These are phyloP conservation scores for Dromius quadrimaculatus DNA, from an alignment of 2,888 invertebrate genomes.

Conservation along the genomic window DNA sequence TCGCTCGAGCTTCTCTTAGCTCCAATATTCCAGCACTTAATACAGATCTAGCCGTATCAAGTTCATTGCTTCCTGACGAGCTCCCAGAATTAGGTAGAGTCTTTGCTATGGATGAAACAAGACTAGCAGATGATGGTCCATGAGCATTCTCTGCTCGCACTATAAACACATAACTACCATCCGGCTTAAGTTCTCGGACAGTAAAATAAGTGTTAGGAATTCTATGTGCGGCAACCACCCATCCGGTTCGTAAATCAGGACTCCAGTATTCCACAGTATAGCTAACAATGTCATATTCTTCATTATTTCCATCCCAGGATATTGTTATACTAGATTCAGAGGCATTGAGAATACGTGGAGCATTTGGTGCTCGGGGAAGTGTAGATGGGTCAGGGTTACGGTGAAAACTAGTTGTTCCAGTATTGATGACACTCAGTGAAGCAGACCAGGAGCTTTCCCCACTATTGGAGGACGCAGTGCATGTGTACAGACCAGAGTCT, in stretches of 20 bases:
- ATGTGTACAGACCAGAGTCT: conserved; percentile 85
- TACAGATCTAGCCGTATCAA: conserved; percentile 82
- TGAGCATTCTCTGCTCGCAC: conserved; percentile 88
- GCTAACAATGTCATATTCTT: conserved; percentile 68
- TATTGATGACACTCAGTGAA: conserved; percentile 73
- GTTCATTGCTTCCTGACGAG: conserved; percentile 77
- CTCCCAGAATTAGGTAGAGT: conserved; percentile 76
- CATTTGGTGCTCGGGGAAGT: conserved; percentile 80
- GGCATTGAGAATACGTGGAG: conserved; percentile 76
- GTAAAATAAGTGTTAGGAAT: conserved; percentile 78
- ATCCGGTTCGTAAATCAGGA: conserved; percentile 82
- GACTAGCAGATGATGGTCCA: conserved; percentile 86
- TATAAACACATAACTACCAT: conserved; percentile 86
- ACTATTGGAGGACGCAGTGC: conserved; percentile 85
- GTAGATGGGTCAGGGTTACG: conserved; percentile 79
- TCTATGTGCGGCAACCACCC: conserved; percentile 78
- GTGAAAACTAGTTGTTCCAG: conserved; percentile 73
- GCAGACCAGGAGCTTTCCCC: conserved; percentile 89
- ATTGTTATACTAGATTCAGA: conserved; percentile 75
- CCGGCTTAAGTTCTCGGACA: conserved; percentile 80
- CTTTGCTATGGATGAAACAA: conserved; percentile 77
- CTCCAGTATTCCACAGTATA: conserved; percentile 85
- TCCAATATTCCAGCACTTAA: conserved; percentile 85
- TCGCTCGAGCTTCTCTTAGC: conserved; percentile 71
- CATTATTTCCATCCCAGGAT: conserved; percentile 74